Conservation (phyloP, 2,797 vertebrate genomes). For the Molossus molossus region DNA sequence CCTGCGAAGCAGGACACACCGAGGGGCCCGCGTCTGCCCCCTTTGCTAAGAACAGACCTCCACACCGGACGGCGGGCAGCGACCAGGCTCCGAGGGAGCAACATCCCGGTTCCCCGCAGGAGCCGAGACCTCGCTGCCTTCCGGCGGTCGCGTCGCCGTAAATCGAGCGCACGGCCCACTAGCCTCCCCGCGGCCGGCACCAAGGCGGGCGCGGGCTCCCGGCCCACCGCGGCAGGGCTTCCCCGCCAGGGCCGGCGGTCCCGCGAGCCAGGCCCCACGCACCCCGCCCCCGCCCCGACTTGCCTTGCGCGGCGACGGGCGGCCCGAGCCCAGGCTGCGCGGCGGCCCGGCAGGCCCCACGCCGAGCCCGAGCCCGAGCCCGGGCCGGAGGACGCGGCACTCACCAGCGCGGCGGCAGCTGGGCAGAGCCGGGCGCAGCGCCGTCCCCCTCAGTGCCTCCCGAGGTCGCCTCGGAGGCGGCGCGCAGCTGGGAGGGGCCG, state of each 20-base stretch:
- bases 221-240: not conserved
- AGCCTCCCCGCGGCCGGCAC: not conserved
- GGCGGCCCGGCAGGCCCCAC: not conserved
- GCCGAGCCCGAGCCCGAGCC: not conserved
- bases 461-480: conserved; percentile 22
- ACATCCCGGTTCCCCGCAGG: not conserved
- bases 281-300: not conserved
- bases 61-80: not conserved
- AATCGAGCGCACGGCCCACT: not conserved
- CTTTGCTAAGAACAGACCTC: not conserved
- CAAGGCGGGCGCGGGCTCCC: not conserved
- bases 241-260: not conserved
- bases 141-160: not conserved
- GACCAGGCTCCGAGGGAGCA: not conserved
- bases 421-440: not conserved
- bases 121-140: not conserved
- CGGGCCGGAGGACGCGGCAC: not conserved
- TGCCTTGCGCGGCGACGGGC: not conserved
- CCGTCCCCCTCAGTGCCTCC: not conserved
- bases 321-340: not conserved
- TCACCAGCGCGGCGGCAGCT: not conserved
- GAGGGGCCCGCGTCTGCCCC: not conserved
- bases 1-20: not conserved
- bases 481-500: conserved; percentile 72
- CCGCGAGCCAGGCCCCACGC: not conserved